A percentile compares a stretch with the other conserved stretches of the same genome.
Conservation (phyloP, 2,797 vertebrate species). For the Sarcoramphus papa region DNA sequence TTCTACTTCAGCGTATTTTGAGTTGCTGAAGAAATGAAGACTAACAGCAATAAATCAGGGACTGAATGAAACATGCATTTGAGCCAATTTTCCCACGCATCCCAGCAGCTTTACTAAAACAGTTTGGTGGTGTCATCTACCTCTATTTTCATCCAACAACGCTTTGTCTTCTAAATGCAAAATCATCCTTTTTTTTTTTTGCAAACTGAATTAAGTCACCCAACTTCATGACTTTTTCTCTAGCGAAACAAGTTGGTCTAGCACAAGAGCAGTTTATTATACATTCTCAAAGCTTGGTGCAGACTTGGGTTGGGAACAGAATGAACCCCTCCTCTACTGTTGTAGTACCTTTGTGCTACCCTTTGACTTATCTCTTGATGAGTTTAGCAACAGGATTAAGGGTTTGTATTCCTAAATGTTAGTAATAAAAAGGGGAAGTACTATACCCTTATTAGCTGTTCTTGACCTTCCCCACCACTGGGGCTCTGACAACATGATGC, state of each 20-base stretch:
- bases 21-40: not conserved
- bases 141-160: not conserved
- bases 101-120: not conserved
- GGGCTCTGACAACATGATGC: not conserved
- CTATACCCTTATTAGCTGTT: not conserved
- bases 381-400: not conserved
- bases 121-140: not conserved
- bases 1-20: not conserved
- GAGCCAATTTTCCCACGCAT: not conserved
- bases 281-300: not conserved
- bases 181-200: not conserved
- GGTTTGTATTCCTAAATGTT: not conserved
- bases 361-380: not conserved
- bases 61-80: not conserved
- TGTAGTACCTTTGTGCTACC: not conserved
- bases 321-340: not conserved
- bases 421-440: not conserved
- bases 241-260: not conserved
- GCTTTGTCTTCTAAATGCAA: not conserved
- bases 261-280: not conserved
- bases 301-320: not conserved
- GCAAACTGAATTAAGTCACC: not conserved
- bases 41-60: not conserved
- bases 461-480: not conserved
- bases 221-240: not conserved